A percentile compares a stretch with the other conserved stretches of the same genome.
Conservation (phyloP, 1,140 invertebrate species). For the Pachyrhynchus sulphureomaculatus region DNA sequence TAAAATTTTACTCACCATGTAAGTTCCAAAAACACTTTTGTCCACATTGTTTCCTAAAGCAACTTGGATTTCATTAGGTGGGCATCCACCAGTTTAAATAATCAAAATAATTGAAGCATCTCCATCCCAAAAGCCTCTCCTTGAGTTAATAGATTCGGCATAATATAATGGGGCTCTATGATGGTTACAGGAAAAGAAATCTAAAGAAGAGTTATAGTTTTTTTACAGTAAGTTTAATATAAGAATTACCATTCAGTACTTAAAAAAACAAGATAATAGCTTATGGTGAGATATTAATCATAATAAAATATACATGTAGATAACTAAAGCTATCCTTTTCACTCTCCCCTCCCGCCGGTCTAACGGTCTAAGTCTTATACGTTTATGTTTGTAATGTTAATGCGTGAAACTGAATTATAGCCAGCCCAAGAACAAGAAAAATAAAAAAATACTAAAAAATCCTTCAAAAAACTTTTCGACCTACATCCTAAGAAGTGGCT, state of each 20-base stretch:
- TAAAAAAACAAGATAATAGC: not conserved
- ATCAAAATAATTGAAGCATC: constrained; percentile 63
- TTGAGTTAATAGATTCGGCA: constrained; percentile 70
- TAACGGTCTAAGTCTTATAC: no score
- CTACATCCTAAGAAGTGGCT: no score
- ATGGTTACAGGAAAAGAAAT: constrained; percentile 62
- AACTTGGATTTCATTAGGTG: constrained; percentile 43
- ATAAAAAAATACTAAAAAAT: no score
- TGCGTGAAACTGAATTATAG: no score
- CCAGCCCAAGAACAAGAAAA: no score
- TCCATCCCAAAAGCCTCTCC: constrained; percentile 70
- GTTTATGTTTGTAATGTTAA: no score
- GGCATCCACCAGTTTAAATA: constrained; percentile 63
- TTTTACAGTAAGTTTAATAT: not conserved
- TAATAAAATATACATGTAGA: no score
- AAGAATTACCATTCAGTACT: not conserved
- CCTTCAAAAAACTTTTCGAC: no score
- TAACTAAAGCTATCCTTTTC: no score
- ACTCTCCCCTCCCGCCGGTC: no score
- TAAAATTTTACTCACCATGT: constrained; percentile 36
- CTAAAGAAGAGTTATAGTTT: constrained; percentile 34
- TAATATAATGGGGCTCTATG: constrained; percentile 68
- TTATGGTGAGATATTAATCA: no score
- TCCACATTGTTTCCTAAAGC: constrained; percentile 44
- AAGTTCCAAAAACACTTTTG: constrained; percentile 34